Percentiles rank a stretch among this genome's conserved stretches.
phyloP scores from a whole-genome alignment of 2,113 vertebrate genomes.

The Indicator indicator region DNA sequence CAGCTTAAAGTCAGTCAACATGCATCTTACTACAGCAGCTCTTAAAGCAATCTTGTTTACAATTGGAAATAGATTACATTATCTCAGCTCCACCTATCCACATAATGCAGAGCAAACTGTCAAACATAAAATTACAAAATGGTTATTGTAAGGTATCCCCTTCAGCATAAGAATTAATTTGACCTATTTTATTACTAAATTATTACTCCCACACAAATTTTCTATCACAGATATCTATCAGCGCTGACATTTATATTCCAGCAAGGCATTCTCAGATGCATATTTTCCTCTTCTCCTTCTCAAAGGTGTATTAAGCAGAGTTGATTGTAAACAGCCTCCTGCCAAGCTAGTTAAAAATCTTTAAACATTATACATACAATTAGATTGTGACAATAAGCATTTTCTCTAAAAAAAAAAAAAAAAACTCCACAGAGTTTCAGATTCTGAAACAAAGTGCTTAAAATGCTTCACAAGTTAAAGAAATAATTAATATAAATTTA shows the following conservation, averaged over 20 bases:
- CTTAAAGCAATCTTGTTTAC: slow-evolving; percentile 68
- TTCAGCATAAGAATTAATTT: slow-evolving; percentile 70
- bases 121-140: slow-evolving; percentile 69
- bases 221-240: slow-evolving; percentile 64
- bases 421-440: not conserved
- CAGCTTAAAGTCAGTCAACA: slow-evolving; percentile 52
- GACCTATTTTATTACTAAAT: slow-evolving; percentile 72
- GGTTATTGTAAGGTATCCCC: slow-evolving; percentile 67
- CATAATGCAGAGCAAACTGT: slow-evolving; percentile 62
- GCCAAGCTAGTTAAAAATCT: slow-evolving; percentile 64
- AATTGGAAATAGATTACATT: slow-evolving; percentile 64
- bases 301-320: slow-evolving; percentile 56
- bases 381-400: slow-evolving; percentile 41
- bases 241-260: slow-evolving; percentile 64
- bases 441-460: not conserved
- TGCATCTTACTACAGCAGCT: slow-evolving; percentile 61
- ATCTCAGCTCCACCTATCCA: slow-evolving; percentile 57
- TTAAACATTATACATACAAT: slow-evolving; percentile 57
- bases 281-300: slow-evolving; percentile 39
- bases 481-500: slow-evolving; percentile 12
- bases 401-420: not conserved
- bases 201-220: slow-evolving; percentile 74
- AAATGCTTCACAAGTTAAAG: not conserved
- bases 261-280: slow-evolving; percentile 27
- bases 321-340: slow-evolving; percentile 56